Evolutionary conservation across 2,113 vertebrate species (phyloP), one percentile per base, ranked within the genome.

Genomic region (Xiphias gladius): DNA sequence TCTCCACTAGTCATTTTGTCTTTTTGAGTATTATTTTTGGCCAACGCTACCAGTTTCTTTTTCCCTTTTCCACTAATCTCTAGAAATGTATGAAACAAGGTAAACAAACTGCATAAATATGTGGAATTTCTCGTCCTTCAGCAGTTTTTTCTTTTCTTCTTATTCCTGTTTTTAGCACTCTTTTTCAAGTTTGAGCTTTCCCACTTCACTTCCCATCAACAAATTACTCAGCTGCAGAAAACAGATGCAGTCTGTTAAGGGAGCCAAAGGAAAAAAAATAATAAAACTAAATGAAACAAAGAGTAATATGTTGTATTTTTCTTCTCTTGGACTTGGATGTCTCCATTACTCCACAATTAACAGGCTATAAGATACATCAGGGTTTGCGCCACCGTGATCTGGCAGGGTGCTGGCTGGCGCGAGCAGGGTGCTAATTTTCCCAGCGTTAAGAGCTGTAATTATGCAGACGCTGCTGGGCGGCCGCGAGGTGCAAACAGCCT

Each of bases 381-480:
- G 73, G 66, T 72, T n/a, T 12, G 77, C 54, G 76, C 81, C 81
- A 63, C 89, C 0, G 68, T 57, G 80, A 87, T 89, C 74, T 85
- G 75, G 83, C 73, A 79, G 66, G 83, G 74, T 66, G 83, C 86
- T 69, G 80, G 59, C 75, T 80, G 79, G 79, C 61, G 48, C 50
- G 37, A 80, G 90, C 96, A 97, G 97, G 96, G 96, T 93, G 92
- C 96, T 97, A 97, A 97, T 98, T 97, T 97, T 85, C 89, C 79
- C 95, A 82, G 87, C 86, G 94, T 94, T 96, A 97, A 97, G 95
- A 94, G 52, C 95, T 96, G 94, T 97, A 98, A 99, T 98, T 97
- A 98, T 94, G 93, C 92, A 93, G 96, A 95, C 93, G 94, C 96
- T 95, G 96, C 94, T 90, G 91, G 95, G 96, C 89, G 95, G 95